phyloP scores from a whole-genome alignment of 2,797 vertebrate species.

The Paguma larvata region DNA sequence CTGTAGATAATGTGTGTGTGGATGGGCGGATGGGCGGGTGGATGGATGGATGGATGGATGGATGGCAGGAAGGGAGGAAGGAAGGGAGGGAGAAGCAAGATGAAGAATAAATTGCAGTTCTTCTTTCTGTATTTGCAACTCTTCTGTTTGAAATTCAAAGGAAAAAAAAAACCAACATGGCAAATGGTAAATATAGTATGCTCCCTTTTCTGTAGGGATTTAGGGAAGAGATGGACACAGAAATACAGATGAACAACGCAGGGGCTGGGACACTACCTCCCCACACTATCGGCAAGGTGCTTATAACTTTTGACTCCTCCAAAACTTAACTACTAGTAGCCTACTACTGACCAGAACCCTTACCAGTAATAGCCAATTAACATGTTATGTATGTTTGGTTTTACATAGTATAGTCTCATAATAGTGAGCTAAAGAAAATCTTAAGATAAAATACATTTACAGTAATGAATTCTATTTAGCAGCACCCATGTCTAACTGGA shows the following conservation, averaged over 20 bases:
- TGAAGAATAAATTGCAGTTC: not conserved
- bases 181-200: not conserved
- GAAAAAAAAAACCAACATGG: not conserved
- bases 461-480: not conserved
- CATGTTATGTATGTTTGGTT: not conserved
- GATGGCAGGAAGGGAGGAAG: not conserved
- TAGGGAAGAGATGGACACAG: not conserved
- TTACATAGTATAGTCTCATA: not conserved
- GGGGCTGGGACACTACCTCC: not conserved
- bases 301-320: not conserved
- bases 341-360: not conserved
- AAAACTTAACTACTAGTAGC: not conserved
- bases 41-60: rapidly evolving
- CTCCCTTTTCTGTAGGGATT: not conserved
- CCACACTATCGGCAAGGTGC: not conserved
- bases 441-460: not conserved
- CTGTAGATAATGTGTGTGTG: not conserved
- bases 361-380: not conserved
- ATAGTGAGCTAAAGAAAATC: not conserved
- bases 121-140: not conserved
- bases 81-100: not conserved
- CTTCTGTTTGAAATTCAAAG: conserved; percentile 31
- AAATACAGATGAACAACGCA: not conserved
- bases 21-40: not conserved
- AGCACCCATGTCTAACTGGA: not conserved